Conservation (phyloP, 2,888 invertebrate genomes). For the Syrphus vitripennis region DNA sequence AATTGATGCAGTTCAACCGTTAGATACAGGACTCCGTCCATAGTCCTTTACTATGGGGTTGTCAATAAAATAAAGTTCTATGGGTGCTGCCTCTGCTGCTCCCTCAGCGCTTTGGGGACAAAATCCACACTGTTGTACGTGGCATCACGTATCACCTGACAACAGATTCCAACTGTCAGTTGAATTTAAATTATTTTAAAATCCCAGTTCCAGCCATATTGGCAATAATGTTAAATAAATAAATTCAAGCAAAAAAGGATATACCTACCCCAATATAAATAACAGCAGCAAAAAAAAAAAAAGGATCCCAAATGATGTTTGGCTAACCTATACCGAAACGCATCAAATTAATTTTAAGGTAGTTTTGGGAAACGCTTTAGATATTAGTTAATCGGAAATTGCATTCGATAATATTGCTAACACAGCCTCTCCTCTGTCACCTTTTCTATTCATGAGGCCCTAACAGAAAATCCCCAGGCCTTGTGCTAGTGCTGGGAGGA, state of each 20-base stretch:
- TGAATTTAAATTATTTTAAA: constrained; percentile 68
- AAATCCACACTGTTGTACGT: constrained; percentile 31
- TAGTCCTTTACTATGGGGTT: not conserved
- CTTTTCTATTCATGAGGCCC: not conserved
- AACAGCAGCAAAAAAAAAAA: not conserved
- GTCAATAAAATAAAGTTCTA: constrained; percentile 36
- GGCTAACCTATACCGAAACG: constrained; percentile 24
- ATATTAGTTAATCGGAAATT: constrained; percentile 67
- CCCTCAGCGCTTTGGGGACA: not conserved
- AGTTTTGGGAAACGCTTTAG: constrained; percentile 41
- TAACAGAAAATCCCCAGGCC: not conserved
- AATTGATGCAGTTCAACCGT: constrained; percentile 68
- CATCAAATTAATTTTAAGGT: constrained; percentile 43
- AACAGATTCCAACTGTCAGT: constrained; percentile 60
- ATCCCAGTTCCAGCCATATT: constrained; percentile 18
- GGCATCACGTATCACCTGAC: constrained; percentile 52
- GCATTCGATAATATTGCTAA: constrained; percentile 28
- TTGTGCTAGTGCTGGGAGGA: too few species aligned
- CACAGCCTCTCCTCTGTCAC: not conserved
- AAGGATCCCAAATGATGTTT: not conserved
- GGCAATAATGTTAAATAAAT: constrained; percentile 3
- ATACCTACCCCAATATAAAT: too few species aligned
- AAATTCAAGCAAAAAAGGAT: not conserved
- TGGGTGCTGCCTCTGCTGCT: not conserved
- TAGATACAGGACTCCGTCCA: constrained; percentile 44